Evolutionary conservation across 2,888 invertebrate genomes (phyloP).

Genomic region (Mellilla xanthometata): DNA sequence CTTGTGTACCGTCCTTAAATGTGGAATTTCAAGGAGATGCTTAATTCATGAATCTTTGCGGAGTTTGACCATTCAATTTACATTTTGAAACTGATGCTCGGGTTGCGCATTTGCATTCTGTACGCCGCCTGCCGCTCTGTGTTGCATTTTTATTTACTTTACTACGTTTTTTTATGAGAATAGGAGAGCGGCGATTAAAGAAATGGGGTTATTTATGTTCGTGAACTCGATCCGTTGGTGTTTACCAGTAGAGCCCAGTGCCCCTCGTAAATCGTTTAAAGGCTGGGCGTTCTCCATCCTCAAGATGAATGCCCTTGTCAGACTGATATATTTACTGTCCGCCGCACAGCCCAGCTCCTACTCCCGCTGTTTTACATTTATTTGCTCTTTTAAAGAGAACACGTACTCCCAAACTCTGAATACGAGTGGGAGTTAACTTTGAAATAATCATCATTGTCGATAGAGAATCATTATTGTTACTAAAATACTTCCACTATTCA

Average conservation of each 20-base stretch:
- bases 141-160: slow-evolving; percentile 55
- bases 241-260: slow-evolving; percentile 60
- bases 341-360: slow-evolving; percentile 54
- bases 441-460: slow-evolving; percentile 1
- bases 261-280: slow-evolving; percentile 80
- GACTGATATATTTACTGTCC: slow-evolving; percentile 76
- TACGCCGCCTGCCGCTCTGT: slow-evolving; percentile 46
- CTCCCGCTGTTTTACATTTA: slow-evolving; percentile 60
- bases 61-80: slow-evolving; percentile 74
- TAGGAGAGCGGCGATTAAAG: slow-evolving; percentile 36
- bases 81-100: slow-evolving; percentile 68
- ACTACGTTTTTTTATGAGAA: slow-evolving; percentile 42
- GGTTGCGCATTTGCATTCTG: slow-evolving; percentile 64
- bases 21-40: slow-evolving; percentile 68
- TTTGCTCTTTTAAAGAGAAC: slow-evolving; percentile 51
- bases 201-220: slow-evolving; percentile 57
- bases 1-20: slow-evolving; percentile 64
- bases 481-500: too few relatives aligned
- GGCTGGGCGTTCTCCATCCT: slow-evolving; percentile 75
- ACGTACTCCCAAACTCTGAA: slow-evolving; percentile 19
- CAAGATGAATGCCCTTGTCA: slow-evolving; percentile 76
- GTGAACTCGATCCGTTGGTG: slow-evolving; percentile 53
- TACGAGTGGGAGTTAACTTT: slow-evolving; percentile 17
- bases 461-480: too few relatives aligned
- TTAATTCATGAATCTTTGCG: slow-evolving; percentile 74